Conservation (phyloP, 2,113 vertebrate species). For the Nematolebias whitei region DNA sequence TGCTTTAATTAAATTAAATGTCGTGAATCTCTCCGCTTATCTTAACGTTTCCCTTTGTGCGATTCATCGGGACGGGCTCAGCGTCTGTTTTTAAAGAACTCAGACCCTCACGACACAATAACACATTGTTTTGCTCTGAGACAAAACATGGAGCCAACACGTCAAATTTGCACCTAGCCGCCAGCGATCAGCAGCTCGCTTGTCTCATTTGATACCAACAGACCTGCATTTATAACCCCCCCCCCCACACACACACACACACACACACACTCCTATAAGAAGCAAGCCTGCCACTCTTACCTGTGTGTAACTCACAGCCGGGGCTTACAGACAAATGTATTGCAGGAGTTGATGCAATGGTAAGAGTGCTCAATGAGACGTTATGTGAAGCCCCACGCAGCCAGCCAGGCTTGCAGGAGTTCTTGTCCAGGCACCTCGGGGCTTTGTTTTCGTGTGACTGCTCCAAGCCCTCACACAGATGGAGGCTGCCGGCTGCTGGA, state of each 20-base stretch:
- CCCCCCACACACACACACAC: no score
- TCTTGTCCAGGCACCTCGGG: slow-evolving; percentile 72
- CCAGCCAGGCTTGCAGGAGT: slow-evolving; percentile 68
- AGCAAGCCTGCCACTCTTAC: slow-evolving; percentile 34
- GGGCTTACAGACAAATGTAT: slow-evolving; percentile 47
- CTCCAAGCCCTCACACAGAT: slow-evolving; percentile 73
- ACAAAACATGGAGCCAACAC: slow-evolving; percentile 39
- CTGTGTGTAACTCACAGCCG: slow-evolving; percentile 44
- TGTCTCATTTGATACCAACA: slow-evolving; percentile 44
- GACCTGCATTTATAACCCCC: slow-evolving; percentile 28
- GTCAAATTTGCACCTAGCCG: slow-evolving; percentile 42
- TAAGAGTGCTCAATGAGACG: slow-evolving; percentile 62
- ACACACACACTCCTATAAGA: slow-evolving; percentile 3
- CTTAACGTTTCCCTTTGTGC: slow-evolving; percentile 54
- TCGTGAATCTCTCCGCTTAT: slow-evolving; percentile 55
- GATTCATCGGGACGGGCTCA: slow-evolving; percentile 71
- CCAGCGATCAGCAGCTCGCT: slow-evolving; percentile 34
- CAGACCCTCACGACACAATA: slow-evolving; percentile 26
- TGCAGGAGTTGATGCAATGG: slow-evolving; percentile 30
- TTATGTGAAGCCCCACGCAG: slow-evolving; percentile 67
- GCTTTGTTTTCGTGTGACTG: slow-evolving; percentile 73
- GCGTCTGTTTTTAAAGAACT: slow-evolving; percentile 70
- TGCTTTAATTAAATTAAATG: slow-evolving; percentile 75
- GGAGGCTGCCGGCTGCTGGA: slow-evolving; percentile 68
- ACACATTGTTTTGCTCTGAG: slow-evolving; percentile 34